A percentile compares a stretch with the other conserved stretches of the same genome.
Conservation (phyloP, 2,888 invertebrate genomes). For the Nasonia oneida region DNA sequence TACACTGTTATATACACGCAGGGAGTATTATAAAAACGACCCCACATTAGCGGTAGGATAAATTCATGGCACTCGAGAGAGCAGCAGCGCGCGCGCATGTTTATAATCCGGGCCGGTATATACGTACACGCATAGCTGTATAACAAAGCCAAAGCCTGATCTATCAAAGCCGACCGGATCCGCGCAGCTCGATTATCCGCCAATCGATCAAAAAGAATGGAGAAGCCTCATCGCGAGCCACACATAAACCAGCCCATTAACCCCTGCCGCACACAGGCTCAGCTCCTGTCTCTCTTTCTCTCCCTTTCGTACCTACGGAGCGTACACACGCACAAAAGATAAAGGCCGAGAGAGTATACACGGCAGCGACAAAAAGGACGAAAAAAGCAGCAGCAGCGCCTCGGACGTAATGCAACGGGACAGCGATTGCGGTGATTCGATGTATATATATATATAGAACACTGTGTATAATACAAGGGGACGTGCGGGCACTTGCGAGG, state of each 20-base stretch:
- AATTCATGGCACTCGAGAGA: conserved; percentile 4
- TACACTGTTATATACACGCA: background rate
- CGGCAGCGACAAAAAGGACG: conserved; percentile 7
- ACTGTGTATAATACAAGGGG: conserved; percentile 3
- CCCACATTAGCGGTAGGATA: background rate
- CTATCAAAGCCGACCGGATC: conserved; percentile 28
- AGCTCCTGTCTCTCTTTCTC: background rate
- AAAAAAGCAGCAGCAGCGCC: conserved; percentile 26
- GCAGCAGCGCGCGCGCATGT: background rate
- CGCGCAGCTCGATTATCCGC: conserved; percentile 50
- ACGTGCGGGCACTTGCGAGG: conserved; percentile 66
- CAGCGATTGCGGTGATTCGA: conserved; percentile 74
- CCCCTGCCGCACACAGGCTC: background rate
- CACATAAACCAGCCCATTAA: conserved; percentile 5
- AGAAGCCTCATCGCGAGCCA: conserved; percentile 19
- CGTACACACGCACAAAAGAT: background rate
- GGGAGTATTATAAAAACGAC: background rate
- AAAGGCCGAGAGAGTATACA: background rate
- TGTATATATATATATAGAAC: conserved; percentile 59
- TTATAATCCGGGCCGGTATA: background rate
- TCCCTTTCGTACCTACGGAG: background rate
- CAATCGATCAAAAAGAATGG: conserved; percentile 61
- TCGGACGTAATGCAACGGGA: conserved; percentile 69
- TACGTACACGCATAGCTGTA: background rate
- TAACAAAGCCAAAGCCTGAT: conserved; percentile 1